Evolutionary conservation across 1,140 invertebrate species (phyloP).

Genomic region (Procambarus virginalis): DNA sequence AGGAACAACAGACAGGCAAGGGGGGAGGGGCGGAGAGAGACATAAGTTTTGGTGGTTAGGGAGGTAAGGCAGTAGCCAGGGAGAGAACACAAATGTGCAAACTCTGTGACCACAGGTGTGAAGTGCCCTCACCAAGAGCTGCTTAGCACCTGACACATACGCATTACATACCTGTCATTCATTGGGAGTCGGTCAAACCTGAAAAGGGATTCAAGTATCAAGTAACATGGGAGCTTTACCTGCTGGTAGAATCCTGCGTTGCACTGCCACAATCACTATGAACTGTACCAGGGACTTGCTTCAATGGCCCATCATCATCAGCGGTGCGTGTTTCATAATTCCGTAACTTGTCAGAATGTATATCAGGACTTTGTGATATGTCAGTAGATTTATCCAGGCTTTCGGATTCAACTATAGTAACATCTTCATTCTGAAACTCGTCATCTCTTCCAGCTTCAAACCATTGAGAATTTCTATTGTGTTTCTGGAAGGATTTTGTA

Average conservation of each 20-base stretch:
- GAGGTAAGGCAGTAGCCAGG: too few relatives aligned
- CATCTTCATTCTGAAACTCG: background rate
- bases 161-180: too few relatives aligned
- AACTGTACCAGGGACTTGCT: background rate
- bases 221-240: background rate
- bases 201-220: too few relatives aligned
- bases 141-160: too few relatives aligned
- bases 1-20: too few relatives aligned
- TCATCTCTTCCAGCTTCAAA: background rate
- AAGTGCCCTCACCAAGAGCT: too few relatives aligned
- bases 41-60: too few relatives aligned
- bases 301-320: background rate
- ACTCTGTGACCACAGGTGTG: too few relatives aligned
- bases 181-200: too few relatives aligned
- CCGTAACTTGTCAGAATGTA: background rate
- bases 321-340: background rate
- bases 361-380: background rate
- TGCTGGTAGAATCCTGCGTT: background rate
- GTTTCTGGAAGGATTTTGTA: background rate
- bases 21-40: too few relatives aligned
- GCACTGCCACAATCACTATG: background rate
- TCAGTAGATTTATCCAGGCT: background rate
- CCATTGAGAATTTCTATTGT: background rate
- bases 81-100: too few relatives aligned
- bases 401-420: background rate